A percentile compares a stretch with the other conserved stretches of the same genome.
These are phyloP conservation scores for Ahaetulla prasina DNA, from an alignment of 2,113 vertebrate genomes.

Conservation along the genomic window DNA sequence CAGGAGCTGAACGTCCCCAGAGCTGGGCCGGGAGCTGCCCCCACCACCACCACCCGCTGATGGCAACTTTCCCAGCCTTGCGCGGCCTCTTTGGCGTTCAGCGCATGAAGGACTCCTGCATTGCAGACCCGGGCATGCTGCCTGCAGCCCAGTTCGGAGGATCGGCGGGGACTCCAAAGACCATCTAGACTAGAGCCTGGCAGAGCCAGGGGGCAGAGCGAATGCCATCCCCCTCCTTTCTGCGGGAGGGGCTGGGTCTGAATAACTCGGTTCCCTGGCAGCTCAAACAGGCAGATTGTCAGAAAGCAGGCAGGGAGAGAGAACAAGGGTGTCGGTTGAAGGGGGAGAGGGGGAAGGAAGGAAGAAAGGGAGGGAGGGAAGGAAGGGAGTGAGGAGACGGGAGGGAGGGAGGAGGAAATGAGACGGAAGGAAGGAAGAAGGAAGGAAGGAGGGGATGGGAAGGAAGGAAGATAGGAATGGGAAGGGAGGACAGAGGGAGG, in stretches of 20 bases:
- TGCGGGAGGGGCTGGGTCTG: not conserved
- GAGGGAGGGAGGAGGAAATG: too few relatives aligned
- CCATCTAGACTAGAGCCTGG: not conserved
- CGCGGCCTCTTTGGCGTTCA: too few relatives aligned
- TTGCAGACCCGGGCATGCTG: not conserved
- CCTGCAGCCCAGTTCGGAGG: not conserved
- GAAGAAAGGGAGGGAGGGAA: too few relatives aligned
- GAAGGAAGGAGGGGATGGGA: not conserved
- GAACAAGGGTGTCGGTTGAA: too few relatives aligned
- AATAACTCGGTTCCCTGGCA: accelerated
- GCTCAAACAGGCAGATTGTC: too few relatives aligned
- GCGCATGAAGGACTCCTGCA: not conserved
- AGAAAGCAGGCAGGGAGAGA: not conserved
- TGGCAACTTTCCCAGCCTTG: not conserved
- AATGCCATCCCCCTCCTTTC: not conserved
- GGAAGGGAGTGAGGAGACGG: too few relatives aligned
- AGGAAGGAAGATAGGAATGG: not conserved
- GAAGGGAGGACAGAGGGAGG: too few relatives aligned
- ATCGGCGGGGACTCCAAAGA: not conserved
- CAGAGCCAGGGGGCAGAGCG: not conserved
- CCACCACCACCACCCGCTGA: too few relatives aligned
- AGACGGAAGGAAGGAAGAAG: not conserved
- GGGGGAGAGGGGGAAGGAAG: too few relatives aligned
- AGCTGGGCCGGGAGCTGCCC: too few relatives aligned
- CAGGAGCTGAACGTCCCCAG: not conserved